phyloP scores from a whole-genome alignment of 2,113 vertebrate species.

The Phodopus roborovskii region DNA sequence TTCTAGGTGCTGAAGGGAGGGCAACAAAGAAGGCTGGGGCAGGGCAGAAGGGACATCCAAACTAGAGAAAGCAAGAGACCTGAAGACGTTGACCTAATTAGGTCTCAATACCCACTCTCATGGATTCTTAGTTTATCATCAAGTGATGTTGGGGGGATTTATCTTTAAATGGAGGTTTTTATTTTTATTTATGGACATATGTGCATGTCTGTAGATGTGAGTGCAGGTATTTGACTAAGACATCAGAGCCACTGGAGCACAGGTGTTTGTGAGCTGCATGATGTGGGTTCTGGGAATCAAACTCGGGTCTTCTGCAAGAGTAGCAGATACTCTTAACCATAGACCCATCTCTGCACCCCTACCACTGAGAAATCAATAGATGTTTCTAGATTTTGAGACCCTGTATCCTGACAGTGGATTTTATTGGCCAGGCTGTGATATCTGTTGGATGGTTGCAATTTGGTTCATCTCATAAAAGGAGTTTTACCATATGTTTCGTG shows the following conservation, averaged over 20 bases:
- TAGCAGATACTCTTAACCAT: background rate
- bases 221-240: background rate
- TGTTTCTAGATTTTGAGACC: background rate
- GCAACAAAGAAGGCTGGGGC: background rate
- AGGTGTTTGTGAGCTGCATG: background rate
- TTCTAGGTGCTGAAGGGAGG: background rate
- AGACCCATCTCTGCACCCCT: background rate
- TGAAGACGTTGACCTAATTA: background rate
- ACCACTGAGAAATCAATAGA: background rate
- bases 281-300: background rate
- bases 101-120: background rate
- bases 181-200: background rate
- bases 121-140: background rate
- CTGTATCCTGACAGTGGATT: background rate
- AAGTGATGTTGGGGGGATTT: background rate
- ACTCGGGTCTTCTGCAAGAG: background rate
- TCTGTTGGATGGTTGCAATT: slow-evolving; percentile 25
- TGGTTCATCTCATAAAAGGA: background rate
- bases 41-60: background rate
- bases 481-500: background rate
- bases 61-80: background rate
- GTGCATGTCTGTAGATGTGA: background rate
- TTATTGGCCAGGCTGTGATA: slow-evolving; percentile 16
- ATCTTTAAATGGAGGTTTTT: background rate
- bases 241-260: background rate